Percentiles rank a stretch among this genome's conserved stretches.
Evolutionary conservation across 2,797 vertebrate genomes (phyloP).

Genomic region (Paratrypauchen microcephalus): DNA sequence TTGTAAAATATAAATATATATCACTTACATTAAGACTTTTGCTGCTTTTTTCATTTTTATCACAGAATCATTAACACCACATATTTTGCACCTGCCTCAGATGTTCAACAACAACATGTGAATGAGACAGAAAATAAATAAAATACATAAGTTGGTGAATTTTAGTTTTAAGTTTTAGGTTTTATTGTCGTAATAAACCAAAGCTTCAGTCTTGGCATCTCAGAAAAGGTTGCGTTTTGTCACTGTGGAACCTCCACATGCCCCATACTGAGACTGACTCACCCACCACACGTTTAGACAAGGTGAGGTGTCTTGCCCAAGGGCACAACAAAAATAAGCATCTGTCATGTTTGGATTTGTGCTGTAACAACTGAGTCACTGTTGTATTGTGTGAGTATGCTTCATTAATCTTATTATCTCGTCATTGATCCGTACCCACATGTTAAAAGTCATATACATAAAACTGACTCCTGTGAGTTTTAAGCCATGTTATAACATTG

Average conservation of each 20-base stretch:
- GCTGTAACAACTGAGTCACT: no score
- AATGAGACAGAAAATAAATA: no score
- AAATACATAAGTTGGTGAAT: not conserved
- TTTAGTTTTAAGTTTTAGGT: not conserved
- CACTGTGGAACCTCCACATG: not conserved
- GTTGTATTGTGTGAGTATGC: no score
- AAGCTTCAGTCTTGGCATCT: not conserved
- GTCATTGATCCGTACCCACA: not conserved
- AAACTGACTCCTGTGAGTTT: no score
- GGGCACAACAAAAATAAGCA: not conserved
- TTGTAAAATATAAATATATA: no score
- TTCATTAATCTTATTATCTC: not conserved
- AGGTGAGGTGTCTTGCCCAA: not conserved
- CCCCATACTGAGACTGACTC: not conserved
- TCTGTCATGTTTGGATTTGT: no score
- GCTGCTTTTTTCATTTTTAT: conserved; percentile 13
- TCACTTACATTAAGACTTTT: no score
- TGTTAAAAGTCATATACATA: not conserved
- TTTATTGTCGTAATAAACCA: not conserved
- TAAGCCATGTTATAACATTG: no score
- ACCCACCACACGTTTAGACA: not conserved
- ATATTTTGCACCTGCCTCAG: conserved; percentile 16
- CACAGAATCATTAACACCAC: conserved; percentile 12
- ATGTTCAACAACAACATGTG: not conserved
- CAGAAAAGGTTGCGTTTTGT: not conserved